Evolutionary conservation across 1,140 invertebrate species (phyloP).

Genomic region (Nebria ingens): DNA sequence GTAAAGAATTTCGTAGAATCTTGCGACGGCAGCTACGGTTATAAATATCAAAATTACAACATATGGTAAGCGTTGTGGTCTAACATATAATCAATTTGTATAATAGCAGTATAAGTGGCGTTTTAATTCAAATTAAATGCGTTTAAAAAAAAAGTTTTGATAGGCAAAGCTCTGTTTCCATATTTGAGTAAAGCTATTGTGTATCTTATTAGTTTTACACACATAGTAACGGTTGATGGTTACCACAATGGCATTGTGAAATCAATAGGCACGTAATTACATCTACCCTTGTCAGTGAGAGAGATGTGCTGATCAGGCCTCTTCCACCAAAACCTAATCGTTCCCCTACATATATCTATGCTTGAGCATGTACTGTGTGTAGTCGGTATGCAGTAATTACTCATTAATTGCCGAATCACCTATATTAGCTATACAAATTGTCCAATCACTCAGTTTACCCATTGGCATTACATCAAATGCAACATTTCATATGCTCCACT

Average conservation of each 20-base stretch:
- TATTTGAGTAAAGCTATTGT: no score
- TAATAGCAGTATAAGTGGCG: no score
- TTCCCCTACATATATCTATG: neutral
- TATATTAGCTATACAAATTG: constrained; percentile 7
- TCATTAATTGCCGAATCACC: constrained; percentile 8
- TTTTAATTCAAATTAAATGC: no score
- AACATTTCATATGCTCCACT: no score
- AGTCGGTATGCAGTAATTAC: neutral
- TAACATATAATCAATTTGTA: no score
- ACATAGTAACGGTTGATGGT: neutral
- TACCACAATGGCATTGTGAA: neutral
- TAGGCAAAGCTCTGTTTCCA: no score
- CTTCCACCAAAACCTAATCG: neutral
- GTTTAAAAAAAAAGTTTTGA: no score
- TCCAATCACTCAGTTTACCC: neutral
- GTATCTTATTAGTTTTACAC: neutral
- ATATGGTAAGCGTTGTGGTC: no score
- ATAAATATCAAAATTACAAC: no score
- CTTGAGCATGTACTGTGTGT: neutral
- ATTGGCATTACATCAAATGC: no score
- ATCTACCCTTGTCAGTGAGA: neutral
- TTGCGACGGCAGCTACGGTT: no score
- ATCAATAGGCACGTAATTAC: constrained; percentile 6
- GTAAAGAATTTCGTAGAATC: no score
- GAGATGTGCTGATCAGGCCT: neutral